Evolutionary conservation across 1,140 invertebrate genomes (phyloP), one percentile per base, ranked within the genome.

Genomic region (Orchesella cincta): DNA sequence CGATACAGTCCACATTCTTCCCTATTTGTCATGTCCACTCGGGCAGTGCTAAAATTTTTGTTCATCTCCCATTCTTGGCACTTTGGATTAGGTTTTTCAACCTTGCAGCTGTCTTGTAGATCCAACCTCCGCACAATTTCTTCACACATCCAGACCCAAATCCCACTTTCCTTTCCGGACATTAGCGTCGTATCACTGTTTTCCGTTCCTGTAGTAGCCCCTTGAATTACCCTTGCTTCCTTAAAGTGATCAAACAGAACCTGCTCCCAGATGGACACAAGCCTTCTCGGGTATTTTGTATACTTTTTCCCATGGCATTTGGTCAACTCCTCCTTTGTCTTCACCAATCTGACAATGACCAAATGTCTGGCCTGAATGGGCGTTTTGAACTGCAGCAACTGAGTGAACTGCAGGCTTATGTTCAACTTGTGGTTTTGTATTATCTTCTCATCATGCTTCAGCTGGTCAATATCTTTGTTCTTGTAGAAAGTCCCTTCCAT

Each of bases 181-280:
- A 33, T 51, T 14, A 79, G 31, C 52, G 28, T 36, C 28, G 3
- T 62, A 5, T 67, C 12, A 35, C 23, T 73, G 20, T 73, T 52
- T 52, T 23, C 28, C 31, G 46, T 72, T 52, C 0, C 36, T 76
- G 46, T 1, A 0, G 0, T 1, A 1, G 35, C 33, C 18, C 75
- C 77, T 46, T 80, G 79, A 52, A 80, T 78, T 1, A 78, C 75
- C 70, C 52, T 35, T 2, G 75, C 76, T 1, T 75, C 46, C 0
- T 70, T 29, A 23, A 80, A 80, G 52, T 78, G 78, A 23, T 80
- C 79, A 36, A 80, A 80, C 0, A 80, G 57, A 62, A 77, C 39
- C 54, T 76, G 74, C 31, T 80, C 79, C 79, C 79, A 80, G 2
- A 76, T 14, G 0, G 76, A 67, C 0, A 80, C 76, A 8, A 74